Conservation (phyloP, 30 jellyfish, hydroid and myxozoan genomes). For the Hydra vulgaris region DNA sequence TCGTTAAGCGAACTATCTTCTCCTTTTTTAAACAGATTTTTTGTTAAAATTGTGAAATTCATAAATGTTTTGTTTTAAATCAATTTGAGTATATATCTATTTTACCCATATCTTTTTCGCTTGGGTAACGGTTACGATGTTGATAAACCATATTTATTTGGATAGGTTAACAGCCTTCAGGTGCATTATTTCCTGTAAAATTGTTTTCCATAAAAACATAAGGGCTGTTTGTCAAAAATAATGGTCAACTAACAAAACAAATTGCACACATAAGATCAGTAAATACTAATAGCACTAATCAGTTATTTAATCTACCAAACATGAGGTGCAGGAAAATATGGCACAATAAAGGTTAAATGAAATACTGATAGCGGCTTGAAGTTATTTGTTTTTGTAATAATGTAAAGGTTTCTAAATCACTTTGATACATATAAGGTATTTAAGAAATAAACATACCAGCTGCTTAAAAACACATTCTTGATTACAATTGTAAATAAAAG, state of each 20-base stretch:
- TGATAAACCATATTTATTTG: constrained; percentile 74
- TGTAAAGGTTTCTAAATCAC: no score
- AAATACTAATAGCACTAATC: neutral
- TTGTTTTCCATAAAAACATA: constrained; percentile 38
- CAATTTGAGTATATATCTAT: constrained; percentile 11
- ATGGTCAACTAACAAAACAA: neutral
- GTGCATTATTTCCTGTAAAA: constrained; percentile 21
- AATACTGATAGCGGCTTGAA: no score
- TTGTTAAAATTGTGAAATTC: neutral
- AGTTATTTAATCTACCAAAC: neutral
- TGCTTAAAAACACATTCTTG: no score
- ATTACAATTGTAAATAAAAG: no score
- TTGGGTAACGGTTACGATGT: constrained; percentile 86
- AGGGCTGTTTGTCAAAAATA: constrained; percentile 70
- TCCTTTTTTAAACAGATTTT: constrained; percentile 28
- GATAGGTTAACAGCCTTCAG: constrained; percentile 40
- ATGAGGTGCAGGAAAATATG: neutral
- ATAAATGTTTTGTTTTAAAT: neutral
- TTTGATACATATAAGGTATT: no score
- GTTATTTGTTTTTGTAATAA: no score
- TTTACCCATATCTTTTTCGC: constrained; percentile 44
- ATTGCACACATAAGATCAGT: neutral
- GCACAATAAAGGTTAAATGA: no score
- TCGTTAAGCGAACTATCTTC: constrained; percentile 36
- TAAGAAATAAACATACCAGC: no score